Conservation (phyloP, 2,797 vertebrate genomes). For the Rhinichthys osculus region DNA sequence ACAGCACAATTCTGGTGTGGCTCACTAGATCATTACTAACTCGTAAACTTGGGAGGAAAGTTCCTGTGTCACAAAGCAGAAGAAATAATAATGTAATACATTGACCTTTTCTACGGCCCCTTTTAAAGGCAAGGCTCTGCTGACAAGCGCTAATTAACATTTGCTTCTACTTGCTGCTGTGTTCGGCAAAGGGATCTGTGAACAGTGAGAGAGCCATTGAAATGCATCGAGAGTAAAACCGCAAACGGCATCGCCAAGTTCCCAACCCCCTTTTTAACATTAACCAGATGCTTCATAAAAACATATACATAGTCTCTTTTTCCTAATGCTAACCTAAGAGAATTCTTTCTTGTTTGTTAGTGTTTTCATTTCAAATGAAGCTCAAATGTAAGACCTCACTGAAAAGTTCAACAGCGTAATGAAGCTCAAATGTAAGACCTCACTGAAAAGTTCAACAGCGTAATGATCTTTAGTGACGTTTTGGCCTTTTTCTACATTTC, state of each 20-base stretch:
- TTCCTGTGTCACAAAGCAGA: constrained; percentile 68
- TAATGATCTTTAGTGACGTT: neutral
- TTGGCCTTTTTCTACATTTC: neutral
- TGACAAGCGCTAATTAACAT: constrained; percentile 82
- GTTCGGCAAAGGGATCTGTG: constrained; percentile 72
- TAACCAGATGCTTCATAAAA: neutral
- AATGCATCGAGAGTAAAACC: constrained; percentile 62
- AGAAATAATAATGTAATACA: constrained; percentile 75
- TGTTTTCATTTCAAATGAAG: neutral
- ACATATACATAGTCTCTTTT: constrained; percentile 6
- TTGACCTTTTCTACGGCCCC: constrained; percentile 76
- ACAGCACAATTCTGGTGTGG: constrained; percentile 29
- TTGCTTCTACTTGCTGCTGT: constrained; percentile 74
- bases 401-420: neutral
- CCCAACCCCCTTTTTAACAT: constrained; percentile 1
- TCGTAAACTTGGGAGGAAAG: constrained; percentile 60
- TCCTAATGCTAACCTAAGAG: neutral
- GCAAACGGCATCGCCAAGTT: constrained; percentile 60
- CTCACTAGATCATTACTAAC: constrained; percentile 59
- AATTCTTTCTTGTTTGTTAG: neutral
- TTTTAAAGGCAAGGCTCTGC: constrained; percentile 71
- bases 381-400: neutral
- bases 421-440: neutral
- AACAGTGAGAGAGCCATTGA: constrained; percentile 59
- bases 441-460: neutral